Conservation (phyloP, 2,113 vertebrate species). For the Arizona elegans region DNA sequence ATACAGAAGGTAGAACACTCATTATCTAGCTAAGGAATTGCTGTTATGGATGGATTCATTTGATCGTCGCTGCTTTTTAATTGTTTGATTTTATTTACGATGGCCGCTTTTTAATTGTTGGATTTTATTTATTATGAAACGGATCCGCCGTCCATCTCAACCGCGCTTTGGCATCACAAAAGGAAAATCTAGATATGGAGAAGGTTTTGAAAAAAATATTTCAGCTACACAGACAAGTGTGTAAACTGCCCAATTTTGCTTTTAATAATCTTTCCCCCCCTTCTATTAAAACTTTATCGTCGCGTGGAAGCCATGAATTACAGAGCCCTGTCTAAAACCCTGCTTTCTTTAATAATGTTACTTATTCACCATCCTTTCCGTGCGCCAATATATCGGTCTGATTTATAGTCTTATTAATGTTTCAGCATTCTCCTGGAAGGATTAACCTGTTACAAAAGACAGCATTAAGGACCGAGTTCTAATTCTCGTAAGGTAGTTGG, state of each 20-base stretch:
- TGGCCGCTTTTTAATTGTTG: not conserved
- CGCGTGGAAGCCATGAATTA: not conserved
- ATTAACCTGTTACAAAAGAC: not conserved
- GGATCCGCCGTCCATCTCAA: too few species aligned
- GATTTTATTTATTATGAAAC: too few species aligned
- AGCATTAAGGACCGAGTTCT: not conserved
- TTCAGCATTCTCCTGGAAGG: not conserved
- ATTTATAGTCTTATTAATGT: not conserved
- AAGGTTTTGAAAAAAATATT: not conserved
- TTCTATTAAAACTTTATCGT: not conserved
- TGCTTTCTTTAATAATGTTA: not conserved
- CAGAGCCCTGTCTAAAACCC: not conserved
- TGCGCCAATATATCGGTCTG: not conserved
- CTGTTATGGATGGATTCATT: not conserved
- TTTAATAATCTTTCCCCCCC: not conserved
- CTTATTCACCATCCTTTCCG: not conserved
- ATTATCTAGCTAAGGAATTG: not conserved
- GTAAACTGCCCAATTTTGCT: too few species aligned
- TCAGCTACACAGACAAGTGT: not conserved
- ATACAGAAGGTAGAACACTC: not conserved
- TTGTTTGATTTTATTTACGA: too few species aligned
- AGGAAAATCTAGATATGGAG: too few species aligned
- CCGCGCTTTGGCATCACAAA: too few species aligned
- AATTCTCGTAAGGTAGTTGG: not conserved
- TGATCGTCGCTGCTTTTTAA: not conserved